Percentiles rank a stretch among this genome's conserved stretches.
phyloP scores from a whole-genome alignment of 2,797 vertebrate species.

The Cuniculus paca region DNA sequence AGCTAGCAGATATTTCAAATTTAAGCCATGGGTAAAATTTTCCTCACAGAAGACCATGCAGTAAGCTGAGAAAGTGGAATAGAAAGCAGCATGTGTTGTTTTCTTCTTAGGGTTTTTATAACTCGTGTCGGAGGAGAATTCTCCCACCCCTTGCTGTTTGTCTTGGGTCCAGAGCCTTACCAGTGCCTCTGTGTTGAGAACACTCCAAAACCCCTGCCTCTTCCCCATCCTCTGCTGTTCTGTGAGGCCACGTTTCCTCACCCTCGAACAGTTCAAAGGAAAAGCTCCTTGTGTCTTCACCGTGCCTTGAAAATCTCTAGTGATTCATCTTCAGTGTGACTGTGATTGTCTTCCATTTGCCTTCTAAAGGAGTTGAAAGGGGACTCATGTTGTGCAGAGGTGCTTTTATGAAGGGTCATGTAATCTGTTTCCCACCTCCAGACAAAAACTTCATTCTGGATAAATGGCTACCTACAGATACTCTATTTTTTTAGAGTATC shows the following conservation, averaged over 20 bases:
- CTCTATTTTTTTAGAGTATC: no score
- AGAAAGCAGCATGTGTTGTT: not conserved
- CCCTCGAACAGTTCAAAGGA: not conserved
- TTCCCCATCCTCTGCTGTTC: accelerated
- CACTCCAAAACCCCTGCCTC: not conserved
- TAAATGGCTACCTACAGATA: not conserved
- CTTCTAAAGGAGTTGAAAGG: not conserved
- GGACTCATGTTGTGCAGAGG: accelerated
- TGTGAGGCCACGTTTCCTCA: not conserved
- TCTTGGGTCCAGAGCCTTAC: accelerated
- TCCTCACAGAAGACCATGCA: not conserved
- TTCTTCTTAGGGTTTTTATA: not conserved
- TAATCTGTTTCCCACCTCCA: not conserved
- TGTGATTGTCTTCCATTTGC: not conserved
- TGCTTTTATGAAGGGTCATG: not conserved
- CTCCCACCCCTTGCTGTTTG: not conserved
- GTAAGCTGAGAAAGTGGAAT: not conserved
- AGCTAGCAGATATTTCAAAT: not conserved
- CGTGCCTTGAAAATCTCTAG: not conserved
- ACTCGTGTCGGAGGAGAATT: accelerated
- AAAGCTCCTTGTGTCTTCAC: not conserved
- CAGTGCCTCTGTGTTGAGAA: accelerated
- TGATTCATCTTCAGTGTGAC: no score
- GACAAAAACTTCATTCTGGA: not conserved
- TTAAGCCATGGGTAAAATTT: not conserved